Percentiles rank a stretch among this genome's conserved stretches.
phyloP scores from a whole-genome alignment of 2,113 vertebrate genomes.

The Hypanus sabinus region DNA sequence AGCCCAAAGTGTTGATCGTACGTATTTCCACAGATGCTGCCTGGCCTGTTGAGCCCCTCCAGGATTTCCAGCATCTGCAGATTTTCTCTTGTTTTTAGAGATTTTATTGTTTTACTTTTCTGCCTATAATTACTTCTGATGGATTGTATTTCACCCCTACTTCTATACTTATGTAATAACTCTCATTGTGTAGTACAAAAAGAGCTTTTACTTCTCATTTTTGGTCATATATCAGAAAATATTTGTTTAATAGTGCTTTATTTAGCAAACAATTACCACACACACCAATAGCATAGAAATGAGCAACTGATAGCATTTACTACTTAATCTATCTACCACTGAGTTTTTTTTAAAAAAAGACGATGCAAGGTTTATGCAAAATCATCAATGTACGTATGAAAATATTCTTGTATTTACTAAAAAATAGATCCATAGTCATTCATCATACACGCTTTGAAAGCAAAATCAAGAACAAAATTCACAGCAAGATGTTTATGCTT shows the following conservation, averaged over 20 bases:
- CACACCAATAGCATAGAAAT: background rate
- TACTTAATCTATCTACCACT: background rate
- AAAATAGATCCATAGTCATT: background rate
- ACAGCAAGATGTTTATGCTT: constrained; percentile 43
- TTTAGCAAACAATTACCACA: background rate
- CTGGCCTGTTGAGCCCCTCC: too few relatives aligned
- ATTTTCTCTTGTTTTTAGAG: background rate
- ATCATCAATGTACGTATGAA: background rate
- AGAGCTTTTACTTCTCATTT: background rate
- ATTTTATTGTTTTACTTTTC: background rate
- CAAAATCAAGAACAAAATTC: constrained; percentile 40
- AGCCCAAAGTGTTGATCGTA: too few relatives aligned
- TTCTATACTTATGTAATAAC: background rate
- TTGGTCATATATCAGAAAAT: background rate
- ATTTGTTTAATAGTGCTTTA: background rate
- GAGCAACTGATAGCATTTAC: background rate
- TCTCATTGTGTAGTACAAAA: background rate
- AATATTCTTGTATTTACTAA: background rate
- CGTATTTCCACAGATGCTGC: too few relatives aligned
- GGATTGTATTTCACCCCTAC: background rate
- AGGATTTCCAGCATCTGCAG: too few relatives aligned
- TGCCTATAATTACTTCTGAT: background rate
- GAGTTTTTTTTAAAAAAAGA: background rate
- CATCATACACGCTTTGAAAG: background rate
- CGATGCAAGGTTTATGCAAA: background rate